A percentile compares a stretch with the other conserved stretches of the same genome.
These are phyloP conservation scores for Heliconius hermathena DNA, from an alignment of 1,140 invertebrate genomes.

Conservation along the genomic window DNA sequence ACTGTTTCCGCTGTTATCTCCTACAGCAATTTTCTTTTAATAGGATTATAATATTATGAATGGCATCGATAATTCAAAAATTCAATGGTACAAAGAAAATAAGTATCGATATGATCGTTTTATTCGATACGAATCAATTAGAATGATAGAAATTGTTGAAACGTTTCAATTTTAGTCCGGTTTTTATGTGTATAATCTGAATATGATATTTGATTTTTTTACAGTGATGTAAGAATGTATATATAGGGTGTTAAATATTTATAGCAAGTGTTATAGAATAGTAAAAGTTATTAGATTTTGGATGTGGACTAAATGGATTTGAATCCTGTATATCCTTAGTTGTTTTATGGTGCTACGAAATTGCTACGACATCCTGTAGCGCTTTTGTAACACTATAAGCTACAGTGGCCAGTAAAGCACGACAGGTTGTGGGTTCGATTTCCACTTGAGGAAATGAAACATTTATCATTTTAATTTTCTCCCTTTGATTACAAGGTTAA, in stretches of 20 bases:
- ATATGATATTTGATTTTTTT: not conserved
- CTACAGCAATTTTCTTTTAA: conserved; percentile 32
- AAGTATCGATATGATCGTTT: conserved; percentile 11
- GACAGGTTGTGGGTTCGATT: too few relatives aligned
- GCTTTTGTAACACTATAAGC: too few relatives aligned
- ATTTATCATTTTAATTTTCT: too few relatives aligned
- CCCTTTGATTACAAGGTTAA: too few relatives aligned
- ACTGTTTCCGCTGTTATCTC: conserved; percentile 26
- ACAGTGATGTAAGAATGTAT: not conserved
- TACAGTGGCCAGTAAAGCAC: too few relatives aligned
- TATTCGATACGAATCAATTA: conserved; percentile 16
- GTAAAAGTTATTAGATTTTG: not conserved
- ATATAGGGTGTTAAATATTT: not conserved
- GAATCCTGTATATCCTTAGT: too few relatives aligned
- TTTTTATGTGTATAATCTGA: not conserved
- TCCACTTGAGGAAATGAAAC: too few relatives aligned
- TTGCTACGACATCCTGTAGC: not conserved
- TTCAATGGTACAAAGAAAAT: conserved; percentile 22
- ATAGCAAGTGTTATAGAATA: not conserved
- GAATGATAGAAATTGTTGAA: conserved; percentile 16
- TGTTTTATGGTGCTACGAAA: not conserved
- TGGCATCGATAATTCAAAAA: conserved; percentile 28
- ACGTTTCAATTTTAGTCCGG: not conserved
- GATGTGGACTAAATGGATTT: not conserved
- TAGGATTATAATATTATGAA: conserved; percentile 31